phyloP scores from a whole-genome alignment of 2,888 invertebrate species.

The Oscheius sp. region DNA sequence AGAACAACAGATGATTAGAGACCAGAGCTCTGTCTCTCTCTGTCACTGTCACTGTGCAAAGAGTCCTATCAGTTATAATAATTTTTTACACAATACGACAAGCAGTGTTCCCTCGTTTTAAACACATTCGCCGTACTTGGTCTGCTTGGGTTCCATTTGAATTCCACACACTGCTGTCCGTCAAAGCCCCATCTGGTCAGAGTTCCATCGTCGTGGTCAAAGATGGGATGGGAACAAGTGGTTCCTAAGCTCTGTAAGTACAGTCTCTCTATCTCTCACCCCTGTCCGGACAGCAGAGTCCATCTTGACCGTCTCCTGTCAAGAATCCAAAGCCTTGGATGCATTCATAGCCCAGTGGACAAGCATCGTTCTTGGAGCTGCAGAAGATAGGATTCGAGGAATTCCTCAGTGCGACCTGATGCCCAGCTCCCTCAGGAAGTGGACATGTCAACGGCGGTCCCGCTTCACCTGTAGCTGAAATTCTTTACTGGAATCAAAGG shows the following conservation, averaged over 20 bases:
- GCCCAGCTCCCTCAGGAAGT: conserved; percentile 68
- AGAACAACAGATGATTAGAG: background rate
- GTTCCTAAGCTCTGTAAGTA: conserved; percentile 46
- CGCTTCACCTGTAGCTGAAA: conserved; percentile 65
- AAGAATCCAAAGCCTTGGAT: conserved; percentile 59
- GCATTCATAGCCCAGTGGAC: conserved; percentile 63
- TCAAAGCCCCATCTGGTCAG: conserved; percentile 64
- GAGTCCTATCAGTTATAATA: background rate
- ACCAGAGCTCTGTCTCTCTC: background rate
- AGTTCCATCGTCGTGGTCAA: conserved; percentile 57
- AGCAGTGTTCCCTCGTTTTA: conserved; percentile 60
- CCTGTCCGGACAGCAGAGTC: conserved; percentile 66
- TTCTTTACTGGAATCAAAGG: background rate
- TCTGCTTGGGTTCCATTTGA: conserved; percentile 65
- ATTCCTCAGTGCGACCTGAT: conserved; percentile 58
- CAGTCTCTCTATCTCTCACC: conserved; percentile 36
- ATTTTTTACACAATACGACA: conserved; percentile 26
- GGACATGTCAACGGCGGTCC: conserved; percentile 69
- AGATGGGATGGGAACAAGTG: conserved; percentile 56
- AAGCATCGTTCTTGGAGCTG: conserved; percentile 48
- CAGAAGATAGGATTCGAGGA: conserved; percentile 52
- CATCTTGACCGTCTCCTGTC: conserved; percentile 47
- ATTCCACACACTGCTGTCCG: conserved; percentile 56
- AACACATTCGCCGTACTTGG: conserved; percentile 65
- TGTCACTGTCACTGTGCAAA: background rate